phyloP scores from a whole-genome alignment of 2,888 invertebrate genomes.

The Chloroclysta siterata region DNA sequence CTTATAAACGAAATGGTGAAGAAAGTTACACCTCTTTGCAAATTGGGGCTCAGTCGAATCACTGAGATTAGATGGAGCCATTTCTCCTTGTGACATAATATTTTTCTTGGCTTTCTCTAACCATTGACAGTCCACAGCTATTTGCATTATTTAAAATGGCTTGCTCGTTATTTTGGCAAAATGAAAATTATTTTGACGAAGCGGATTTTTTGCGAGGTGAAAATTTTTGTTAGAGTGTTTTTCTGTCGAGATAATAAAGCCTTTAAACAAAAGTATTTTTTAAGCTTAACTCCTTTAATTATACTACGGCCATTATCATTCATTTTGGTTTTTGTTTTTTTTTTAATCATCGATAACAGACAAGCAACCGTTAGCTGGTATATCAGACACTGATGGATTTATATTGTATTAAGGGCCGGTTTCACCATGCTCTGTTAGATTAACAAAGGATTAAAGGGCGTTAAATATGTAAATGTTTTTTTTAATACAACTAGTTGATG shows the following conservation, averaged over 20 bases:
- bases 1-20: conserved; percentile 53
- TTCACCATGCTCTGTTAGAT: no score
- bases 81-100: conserved; percentile 42
- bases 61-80: conserved; percentile 55
- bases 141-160: conserved; percentile 29
- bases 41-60: conserved; percentile 56
- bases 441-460: no score
- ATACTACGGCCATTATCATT: not conserved
- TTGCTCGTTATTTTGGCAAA: conserved; percentile 9
- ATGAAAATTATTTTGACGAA: conserved; percentile 9
- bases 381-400: no score
- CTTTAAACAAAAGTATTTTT: not conserved
- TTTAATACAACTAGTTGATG: no score
- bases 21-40: conserved; percentile 58
- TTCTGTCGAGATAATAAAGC: not conserved
- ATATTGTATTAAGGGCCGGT: no score
- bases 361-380: no score
- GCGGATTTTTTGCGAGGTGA: conserved; percentile 1
- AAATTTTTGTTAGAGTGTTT: conserved; percentile 5
- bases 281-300: not conserved
- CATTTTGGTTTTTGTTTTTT: no score
- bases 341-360: no score
- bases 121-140: conserved; percentile 29
- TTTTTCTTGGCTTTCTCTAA: conserved; percentile 32
- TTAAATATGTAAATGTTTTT: no score